Conservation (phyloP, 2,113 vertebrate species). For the rat (Rattus norvegicus) region GRCr8 NC_086022.1:161481501-161482000, state of each 20-base stretch:
- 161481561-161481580: constrained; percentile 40
- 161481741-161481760: neutral
- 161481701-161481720: too few species aligned
- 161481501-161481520: neutral
- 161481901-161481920: neutral
- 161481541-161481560: constrained; percentile 54
- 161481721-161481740: neutral
- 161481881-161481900: neutral
- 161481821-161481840: neutral
- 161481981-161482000: neutral
- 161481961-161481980: neutral
- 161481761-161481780: neutral
- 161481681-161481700: neutral
- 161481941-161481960: neutral
- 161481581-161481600: neutral
- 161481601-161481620: constrained; percentile 59
- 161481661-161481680: neutral
- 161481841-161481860: neutral
- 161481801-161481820: neutral
- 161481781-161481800: neutral
- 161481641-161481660: neutral
- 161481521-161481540: constrained; percentile 21
- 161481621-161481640: neutral
- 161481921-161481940: neutral
- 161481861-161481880: neutral